Evolutionary conservation across 2,797 vertebrate genomes (phyloP).

Genomic region (Gephyroberyx darwinii): DNA sequence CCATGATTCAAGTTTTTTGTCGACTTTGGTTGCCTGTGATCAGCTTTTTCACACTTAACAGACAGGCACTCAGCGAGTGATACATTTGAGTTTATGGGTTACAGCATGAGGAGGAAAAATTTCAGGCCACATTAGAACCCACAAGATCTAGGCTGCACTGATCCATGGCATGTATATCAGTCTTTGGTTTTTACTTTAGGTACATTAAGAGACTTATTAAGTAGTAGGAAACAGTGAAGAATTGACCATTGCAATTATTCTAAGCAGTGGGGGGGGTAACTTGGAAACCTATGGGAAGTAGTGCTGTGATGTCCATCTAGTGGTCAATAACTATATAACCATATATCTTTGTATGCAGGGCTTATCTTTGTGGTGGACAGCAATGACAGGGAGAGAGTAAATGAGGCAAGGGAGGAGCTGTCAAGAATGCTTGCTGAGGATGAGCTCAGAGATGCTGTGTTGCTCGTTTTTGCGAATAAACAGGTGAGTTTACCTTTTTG

Average conservation of each 20-base stretch:
- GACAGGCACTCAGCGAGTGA: no score
- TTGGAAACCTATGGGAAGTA: no score
- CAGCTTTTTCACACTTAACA: no score
- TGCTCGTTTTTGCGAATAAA: constrained; percentile 90
- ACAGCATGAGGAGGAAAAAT: no score
- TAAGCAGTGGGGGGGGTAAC: background rate
- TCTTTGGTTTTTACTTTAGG: background rate
- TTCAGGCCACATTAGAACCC: background rate
- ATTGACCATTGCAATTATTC: background rate
- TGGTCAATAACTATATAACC: background rate
- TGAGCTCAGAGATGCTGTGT: constrained; percentile 86
- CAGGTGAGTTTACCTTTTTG: constrained; percentile 74
- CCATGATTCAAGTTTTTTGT: no score
- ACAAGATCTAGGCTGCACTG: background rate
- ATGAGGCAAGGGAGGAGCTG: constrained; percentile 87
- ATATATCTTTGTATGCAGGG: constrained; percentile 65
- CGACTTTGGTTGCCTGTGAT: no score
- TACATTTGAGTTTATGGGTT: no score
- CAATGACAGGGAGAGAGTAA: constrained; percentile 88
- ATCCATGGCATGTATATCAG: background rate
- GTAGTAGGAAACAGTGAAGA: no score
- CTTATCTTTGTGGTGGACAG: constrained; percentile 91
- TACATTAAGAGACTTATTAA: background rate
- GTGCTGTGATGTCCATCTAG: background rate
- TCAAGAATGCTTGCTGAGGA: constrained; percentile 86